Conservation (phyloP, 1,140 invertebrate species). For the Luehdorfia chinensis region DNA sequence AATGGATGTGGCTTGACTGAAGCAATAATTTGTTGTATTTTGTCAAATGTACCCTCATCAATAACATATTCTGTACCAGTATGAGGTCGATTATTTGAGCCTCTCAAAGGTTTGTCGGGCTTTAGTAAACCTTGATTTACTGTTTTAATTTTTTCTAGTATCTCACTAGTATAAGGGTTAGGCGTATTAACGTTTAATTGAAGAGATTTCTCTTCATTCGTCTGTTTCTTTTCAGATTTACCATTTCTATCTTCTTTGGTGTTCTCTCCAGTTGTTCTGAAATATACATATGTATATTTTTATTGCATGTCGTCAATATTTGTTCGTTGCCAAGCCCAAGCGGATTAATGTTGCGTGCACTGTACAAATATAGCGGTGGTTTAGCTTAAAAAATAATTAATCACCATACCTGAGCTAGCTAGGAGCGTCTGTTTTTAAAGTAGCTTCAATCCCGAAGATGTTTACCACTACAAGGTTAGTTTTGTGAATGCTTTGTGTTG, state of each 20-base stretch:
- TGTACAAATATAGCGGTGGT: slow-evolving; percentile 27
- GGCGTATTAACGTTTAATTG: slow-evolving; percentile 26
- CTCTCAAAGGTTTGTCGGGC: slow-evolving; percentile 34
- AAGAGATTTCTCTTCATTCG: slow-evolving; percentile 33
- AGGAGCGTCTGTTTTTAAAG: slow-evolving; percentile 26
- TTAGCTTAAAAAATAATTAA: slow-evolving; percentile 28
- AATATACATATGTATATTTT: slow-evolving; percentile 26
- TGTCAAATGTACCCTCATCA: slow-evolving; percentile 45
- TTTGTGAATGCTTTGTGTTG: slow-evolving; percentile 23
- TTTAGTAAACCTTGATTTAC: slow-evolving; percentile 53
- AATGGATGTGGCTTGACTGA: slow-evolving; percentile 40
- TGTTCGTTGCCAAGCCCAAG: slow-evolving; percentile 23
- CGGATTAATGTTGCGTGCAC: slow-evolving; percentile 34
- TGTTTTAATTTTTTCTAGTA: slow-evolving; percentile 59
- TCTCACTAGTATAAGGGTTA: slow-evolving; percentile 31
- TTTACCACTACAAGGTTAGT: slow-evolving; percentile 48
- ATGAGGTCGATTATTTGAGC: slow-evolving; percentile 35
- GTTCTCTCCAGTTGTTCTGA: slow-evolving; percentile 32
- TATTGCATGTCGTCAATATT: slow-evolving; percentile 5
- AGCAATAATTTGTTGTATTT: slow-evolving; percentile 57
- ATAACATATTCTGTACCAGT: slow-evolving; percentile 33
- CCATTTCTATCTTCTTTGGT: slow-evolving; percentile 19
- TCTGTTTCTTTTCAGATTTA: background rate
- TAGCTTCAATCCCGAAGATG: slow-evolving; percentile 31
- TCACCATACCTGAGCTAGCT: slow-evolving; percentile 53